Evolutionary conservation across 1,140 invertebrate species (phyloP).

Genomic region (Pomacea maculata): DNA sequence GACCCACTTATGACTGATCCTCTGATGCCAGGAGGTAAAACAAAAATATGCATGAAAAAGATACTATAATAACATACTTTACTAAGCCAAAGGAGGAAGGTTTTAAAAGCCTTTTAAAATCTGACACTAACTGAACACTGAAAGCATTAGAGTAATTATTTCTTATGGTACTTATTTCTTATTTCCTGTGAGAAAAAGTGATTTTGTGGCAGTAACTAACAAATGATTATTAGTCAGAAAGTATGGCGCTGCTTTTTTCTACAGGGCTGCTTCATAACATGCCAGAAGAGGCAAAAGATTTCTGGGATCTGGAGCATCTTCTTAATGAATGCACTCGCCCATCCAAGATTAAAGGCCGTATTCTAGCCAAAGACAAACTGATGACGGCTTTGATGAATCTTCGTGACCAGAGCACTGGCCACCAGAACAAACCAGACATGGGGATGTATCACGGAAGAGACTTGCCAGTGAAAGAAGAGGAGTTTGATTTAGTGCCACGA

Average conservation of each 20-base stretch:
- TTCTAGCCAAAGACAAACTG: constrained; percentile 37
- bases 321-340: constrained; percentile 58
- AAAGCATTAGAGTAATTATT: too few relatives aligned
- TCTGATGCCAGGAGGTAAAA: constrained; percentile 35
- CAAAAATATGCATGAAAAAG: neutral
- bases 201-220: too few relatives aligned
- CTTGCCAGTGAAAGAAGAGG: too few relatives aligned
- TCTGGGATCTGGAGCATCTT: constrained; percentile 54
- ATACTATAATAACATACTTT: neutral
- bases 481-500: too few relatives aligned
- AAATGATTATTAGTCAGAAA: too few relatives aligned
- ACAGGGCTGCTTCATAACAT: constrained; percentile 62
- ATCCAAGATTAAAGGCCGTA: constrained; percentile 31
- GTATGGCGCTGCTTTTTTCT: too few relatives aligned
- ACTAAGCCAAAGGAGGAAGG: too few relatives aligned
- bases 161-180: too few relatives aligned
- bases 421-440: neutral
- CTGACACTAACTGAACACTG: too few relatives aligned
- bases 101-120: too few relatives aligned
- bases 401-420: constrained; percentile 28
- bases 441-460: too few relatives aligned
- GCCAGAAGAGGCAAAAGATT: constrained; percentile 51
- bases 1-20: constrained; percentile 40
- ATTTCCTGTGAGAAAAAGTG: too few relatives aligned
- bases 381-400: constrained; percentile 35